phyloP scores from a whole-genome alignment of 2,113 vertebrate species.

The Oryzias curvinotus region DNA sequence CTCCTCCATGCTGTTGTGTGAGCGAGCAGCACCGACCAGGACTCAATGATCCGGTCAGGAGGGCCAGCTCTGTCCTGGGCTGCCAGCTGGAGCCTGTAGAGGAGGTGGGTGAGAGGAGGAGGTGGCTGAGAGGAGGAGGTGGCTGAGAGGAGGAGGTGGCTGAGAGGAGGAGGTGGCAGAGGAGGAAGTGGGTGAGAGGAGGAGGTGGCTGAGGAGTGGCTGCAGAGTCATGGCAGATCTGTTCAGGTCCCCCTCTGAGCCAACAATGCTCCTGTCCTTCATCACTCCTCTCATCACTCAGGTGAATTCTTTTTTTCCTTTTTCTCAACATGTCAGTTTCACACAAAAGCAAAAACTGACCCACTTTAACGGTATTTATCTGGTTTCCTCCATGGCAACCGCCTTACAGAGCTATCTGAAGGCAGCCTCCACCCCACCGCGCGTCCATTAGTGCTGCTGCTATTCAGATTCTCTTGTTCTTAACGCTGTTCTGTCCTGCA shows the following conservation, averaged over 20 bases:
- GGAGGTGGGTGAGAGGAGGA: too few relatives aligned
- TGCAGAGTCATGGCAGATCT: conserved; percentile 16
- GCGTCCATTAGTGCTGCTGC: conserved; percentile 55
- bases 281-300: neutral
- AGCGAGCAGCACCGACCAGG: too few relatives aligned
- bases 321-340: neutral
- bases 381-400: conserved; percentile 50
- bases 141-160: too few relatives aligned
- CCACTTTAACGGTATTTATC: conserved; percentile 41
- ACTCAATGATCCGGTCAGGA: too few relatives aligned
- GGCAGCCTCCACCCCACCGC: conserved; percentile 22
- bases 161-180: too few relatives aligned
- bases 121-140: too few relatives aligned
- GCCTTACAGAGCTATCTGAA: conserved; percentile 34
- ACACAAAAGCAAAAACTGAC: conserved; percentile 18
- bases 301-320: conserved; percentile 5
- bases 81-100: too few relatives aligned
- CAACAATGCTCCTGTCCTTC: neutral
- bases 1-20: too few relatives aligned
- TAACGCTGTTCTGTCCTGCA: conserved; percentile 19
- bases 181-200: too few relatives aligned
- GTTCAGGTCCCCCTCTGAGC: neutral
- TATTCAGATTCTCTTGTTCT: conserved; percentile 40
- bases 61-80: too few relatives aligned
- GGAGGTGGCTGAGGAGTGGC: too few relatives aligned